A percentile compares a stretch with the other conserved stretches of the same genome.
These are phyloP conservation scores for Cervus canadensis DNA, from an alignment of 2,113 vertebrate genomes.

Conservation along the genomic window DNA sequence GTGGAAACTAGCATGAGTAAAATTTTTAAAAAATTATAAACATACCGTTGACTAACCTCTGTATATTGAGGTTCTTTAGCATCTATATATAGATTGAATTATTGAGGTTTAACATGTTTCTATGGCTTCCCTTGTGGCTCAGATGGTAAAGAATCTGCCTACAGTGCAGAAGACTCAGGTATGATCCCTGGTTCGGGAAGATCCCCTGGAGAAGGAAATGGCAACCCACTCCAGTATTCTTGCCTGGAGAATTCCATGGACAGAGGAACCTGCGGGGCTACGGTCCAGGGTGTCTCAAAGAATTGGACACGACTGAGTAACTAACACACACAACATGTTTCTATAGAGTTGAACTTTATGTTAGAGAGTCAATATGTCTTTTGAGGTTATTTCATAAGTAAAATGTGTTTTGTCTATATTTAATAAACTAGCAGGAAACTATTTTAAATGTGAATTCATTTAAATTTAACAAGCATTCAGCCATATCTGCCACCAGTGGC, in stretches of 20 bases:
- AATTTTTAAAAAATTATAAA: neutral
- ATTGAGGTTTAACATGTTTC: neutral
- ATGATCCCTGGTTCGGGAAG: neutral
- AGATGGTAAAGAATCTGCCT: neutral
- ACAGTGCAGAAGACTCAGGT: neutral
- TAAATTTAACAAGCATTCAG: neutral
- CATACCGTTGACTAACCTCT: neutral
- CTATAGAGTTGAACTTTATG: neutral
- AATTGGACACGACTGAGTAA: neutral
- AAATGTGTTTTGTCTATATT: conserved; percentile 13
- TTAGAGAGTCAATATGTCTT: neutral
- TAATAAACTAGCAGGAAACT: conserved; percentile 5
- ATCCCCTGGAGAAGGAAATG: neutral
- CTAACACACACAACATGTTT: neutral
- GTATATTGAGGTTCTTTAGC: neutral
- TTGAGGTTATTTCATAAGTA: conserved; percentile 15
- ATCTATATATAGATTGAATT: neutral
- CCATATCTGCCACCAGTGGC: neutral
- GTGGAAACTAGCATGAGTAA: neutral
- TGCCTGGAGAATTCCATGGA: neutral
- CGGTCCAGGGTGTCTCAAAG: neutral
- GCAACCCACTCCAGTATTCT: neutral
- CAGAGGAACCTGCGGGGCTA: neutral
- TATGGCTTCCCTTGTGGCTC: neutral
- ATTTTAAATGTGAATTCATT: neutral